A percentile compares a stretch with the other conserved stretches of the same genome.
Evolutionary conservation across 92 coral and sea anemone species (phyloP).

Genomic region (Heliopora coerulea): DNA sequence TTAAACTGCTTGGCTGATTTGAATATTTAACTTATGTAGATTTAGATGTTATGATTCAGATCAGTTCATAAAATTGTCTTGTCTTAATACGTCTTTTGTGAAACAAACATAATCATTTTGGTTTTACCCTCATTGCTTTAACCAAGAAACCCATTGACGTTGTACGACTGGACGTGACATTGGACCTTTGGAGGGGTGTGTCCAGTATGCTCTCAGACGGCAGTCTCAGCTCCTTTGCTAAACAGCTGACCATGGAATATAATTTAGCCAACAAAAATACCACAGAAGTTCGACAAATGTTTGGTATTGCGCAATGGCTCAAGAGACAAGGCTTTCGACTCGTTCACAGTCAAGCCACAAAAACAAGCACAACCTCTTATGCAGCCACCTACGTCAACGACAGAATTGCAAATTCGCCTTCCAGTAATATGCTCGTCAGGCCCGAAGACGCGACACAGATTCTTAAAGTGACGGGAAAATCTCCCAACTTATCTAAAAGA

Average conservation of each 20-base stretch:
- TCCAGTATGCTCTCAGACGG: conserved; percentile 30
- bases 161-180: conserved; percentile 18
- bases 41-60: no score
- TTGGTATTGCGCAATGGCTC: conserved; percentile 21
- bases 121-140: no score
- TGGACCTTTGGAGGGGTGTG: conserved; percentile 21
- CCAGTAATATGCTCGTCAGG: no score
- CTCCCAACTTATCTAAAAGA: no score
- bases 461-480: no score
- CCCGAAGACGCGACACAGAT: no score
- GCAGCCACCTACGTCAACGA: conserved; percentile 9
- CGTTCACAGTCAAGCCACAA: conserved; percentile 33
- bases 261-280: conserved; percentile 14
- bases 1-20: no score
- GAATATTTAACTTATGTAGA: no score
- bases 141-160: conserved; percentile 22
- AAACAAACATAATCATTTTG: background rate
- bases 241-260: conserved; percentile 28
- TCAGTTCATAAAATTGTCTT: no score
- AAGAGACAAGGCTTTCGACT: conserved; percentile 28
- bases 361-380: conserved; percentile 6
- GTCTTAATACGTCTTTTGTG: background rate
- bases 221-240: conserved; percentile 9
- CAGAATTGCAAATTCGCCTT: background rate
- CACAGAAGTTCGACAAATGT: conserved; percentile 7